Conservation (phyloP, 2,888 invertebrate genomes). For the Peribatodes rhomboidaria region DNA sequence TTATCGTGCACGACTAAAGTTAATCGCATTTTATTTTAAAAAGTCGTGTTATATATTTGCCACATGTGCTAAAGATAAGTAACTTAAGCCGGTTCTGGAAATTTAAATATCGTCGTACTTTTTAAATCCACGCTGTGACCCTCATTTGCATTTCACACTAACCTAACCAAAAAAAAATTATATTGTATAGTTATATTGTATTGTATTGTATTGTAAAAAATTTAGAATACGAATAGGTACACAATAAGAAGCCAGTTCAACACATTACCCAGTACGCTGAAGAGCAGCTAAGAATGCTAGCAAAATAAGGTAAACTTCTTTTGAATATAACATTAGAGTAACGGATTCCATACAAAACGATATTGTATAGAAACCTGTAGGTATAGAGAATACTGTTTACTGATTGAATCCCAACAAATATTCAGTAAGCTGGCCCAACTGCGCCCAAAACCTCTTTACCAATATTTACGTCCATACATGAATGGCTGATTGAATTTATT, state of each 20-base stretch:
- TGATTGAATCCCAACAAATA: conserved; percentile 34
- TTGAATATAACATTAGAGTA: background rate
- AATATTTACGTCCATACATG: conserved; percentile 51
- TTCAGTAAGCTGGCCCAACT: conserved; percentile 30
- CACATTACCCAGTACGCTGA: background rate
- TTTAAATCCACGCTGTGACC: conserved; percentile 1
- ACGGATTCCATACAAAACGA: background rate
- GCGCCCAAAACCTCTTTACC: conserved; percentile 39
- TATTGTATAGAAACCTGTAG: background rate
- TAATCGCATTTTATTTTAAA: background rate
- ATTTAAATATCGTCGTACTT: conserved; percentile 17
- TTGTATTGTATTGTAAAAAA: background rate
- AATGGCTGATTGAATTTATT: conserved; percentile 51
- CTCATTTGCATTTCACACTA: conserved; percentile 5
- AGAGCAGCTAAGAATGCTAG: background rate
- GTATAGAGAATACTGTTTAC: conserved; percentile 10
- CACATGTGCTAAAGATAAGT: background rate
- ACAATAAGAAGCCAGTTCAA: background rate
- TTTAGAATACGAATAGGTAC: background rate
- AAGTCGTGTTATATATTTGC: background rate
- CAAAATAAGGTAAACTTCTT: background rate
- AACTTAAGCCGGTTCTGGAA: conserved; percentile 8
- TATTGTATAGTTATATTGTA: too few relatives aligned
- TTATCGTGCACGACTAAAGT: too few relatives aligned
- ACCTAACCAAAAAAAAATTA: background rate